phyloP scores from a whole-genome alignment of 1,140 invertebrate species.

The Tetranychus cinnabarinus region DNA sequence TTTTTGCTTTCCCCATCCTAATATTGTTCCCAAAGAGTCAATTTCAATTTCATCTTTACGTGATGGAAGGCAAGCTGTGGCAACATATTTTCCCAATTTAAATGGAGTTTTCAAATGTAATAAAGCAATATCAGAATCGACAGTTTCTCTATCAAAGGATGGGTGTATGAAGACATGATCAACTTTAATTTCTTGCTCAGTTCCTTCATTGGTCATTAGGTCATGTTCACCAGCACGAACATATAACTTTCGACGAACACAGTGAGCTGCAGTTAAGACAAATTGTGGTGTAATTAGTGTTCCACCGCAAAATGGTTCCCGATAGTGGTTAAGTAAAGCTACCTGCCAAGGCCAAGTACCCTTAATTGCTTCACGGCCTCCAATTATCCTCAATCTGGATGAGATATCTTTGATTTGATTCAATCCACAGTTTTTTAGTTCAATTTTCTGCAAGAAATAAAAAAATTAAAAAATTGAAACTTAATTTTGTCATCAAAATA shows the following conservation, averaged over 20 bases:
- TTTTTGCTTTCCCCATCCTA: conserved; percentile 20
- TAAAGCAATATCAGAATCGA: conserved; percentile 74
- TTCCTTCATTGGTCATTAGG: conserved; percentile 35
- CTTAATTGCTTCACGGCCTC: conserved; percentile 43
- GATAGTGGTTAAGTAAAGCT: conserved; percentile 54
- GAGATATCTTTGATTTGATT: not conserved
- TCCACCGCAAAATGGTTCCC: conserved; percentile 65
- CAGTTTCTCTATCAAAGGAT: conserved; percentile 56
- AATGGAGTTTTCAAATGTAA: conserved; percentile 30
- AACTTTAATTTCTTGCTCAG: conserved; percentile 46
- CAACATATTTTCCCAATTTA: conserved; percentile 17
- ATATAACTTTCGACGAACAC: conserved; percentile 46
- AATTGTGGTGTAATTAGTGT: conserved; percentile 58
- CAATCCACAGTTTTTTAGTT: not conserved
- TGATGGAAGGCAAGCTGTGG: conserved; percentile 37
- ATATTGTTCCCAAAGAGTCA: conserved; percentile 32
- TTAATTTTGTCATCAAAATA: no score
- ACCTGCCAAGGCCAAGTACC: conserved; percentile 77
- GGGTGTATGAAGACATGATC: conserved; percentile 50
- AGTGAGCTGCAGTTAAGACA: conserved; percentile 78
- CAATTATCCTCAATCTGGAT: conserved; percentile 46
- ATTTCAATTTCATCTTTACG: conserved; percentile 26
- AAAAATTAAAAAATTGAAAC: no score
- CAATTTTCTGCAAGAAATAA: not conserved
- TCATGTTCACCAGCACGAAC: conserved; percentile 64